Evolutionary conservation across 2,797 vertebrate genomes (phyloP).

Genomic region (Chloroceryle inda): DNA sequence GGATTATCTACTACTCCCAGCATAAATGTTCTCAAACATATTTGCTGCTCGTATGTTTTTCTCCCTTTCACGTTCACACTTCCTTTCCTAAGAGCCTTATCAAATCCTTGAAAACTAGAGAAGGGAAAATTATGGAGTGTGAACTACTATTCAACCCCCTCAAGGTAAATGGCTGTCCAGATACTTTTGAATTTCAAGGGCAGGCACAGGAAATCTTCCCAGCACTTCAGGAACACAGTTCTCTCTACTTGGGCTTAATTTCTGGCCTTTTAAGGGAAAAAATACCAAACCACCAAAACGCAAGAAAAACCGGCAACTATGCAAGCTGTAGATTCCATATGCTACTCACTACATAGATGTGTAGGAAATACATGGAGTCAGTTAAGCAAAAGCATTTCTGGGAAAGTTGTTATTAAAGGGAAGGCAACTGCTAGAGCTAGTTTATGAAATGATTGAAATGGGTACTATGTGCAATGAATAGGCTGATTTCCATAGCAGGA

Average conservation of each 20-base stretch:
- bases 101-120: not conserved
- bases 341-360: not conserved
- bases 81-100: not conserved
- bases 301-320: not conserved
- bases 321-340: not conserved
- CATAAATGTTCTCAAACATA: slow-evolving; percentile 7
- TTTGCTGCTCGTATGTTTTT: not conserved
- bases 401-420: slow-evolving; percentile 43
- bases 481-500: slow-evolving; percentile 41
- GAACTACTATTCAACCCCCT: not conserved
- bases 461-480: not conserved
- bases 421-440: slow-evolving; percentile 16
- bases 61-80: not conserved
- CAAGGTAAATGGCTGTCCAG: not conserved
- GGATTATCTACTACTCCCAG: slow-evolving; percentile 29
- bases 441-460: slow-evolving; percentile 30
- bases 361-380: not conserved
- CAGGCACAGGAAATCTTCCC: not conserved
- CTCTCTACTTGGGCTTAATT: not conserved
- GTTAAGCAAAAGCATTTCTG: slow-evolving; percentile 34
- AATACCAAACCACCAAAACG: not conserved
- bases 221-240: not conserved
- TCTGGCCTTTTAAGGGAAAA: not conserved
- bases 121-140: not conserved
- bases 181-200: not conserved